These are phyloP conservation scores for Corbicula japonica DNA, from an alignment of 2,888 invertebrate species.

Conservation along the genomic window DNA sequence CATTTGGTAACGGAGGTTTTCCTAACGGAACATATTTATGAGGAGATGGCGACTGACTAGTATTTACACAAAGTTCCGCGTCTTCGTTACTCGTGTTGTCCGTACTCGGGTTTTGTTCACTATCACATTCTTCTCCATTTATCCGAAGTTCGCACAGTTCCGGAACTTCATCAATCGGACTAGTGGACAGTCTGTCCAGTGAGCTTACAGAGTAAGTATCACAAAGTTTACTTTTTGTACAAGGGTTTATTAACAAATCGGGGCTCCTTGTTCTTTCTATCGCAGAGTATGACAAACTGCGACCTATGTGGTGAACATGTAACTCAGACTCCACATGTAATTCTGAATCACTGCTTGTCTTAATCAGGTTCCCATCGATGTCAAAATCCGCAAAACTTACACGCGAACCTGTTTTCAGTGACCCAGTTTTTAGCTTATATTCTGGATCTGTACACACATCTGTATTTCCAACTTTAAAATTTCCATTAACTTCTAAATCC, in stretches of 20 bases:
- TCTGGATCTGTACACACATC: constrained; percentile 15
- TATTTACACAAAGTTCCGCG: constrained; percentile 14
- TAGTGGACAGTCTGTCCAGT: constrained; percentile 43
- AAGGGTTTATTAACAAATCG: constrained; percentile 16
- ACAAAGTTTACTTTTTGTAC: constrained; percentile 10
- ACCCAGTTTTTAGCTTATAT: constrained; percentile 38
- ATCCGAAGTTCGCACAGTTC: constrained; percentile 28
- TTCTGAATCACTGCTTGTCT: constrained; percentile 60
- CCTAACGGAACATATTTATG: constrained; percentile 26
- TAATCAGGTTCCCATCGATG: constrained; percentile 58
- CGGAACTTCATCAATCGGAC: constrained; percentile 45
- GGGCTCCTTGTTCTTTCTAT: constrained; percentile 68
- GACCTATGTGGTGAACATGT: constrained; percentile 56
- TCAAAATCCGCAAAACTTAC: constrained; percentile 64
- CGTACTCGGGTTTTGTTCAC: constrained; percentile 7
- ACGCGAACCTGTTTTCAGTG: constrained; percentile 56
- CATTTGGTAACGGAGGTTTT: constrained; percentile 66
- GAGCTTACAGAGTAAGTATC: constrained; percentile 41
- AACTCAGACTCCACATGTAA: constrained; percentile 29
- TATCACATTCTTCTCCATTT: constrained; percentile 13
- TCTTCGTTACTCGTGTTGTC: constrained; percentile 10
- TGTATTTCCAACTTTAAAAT: constrained; percentile 43
- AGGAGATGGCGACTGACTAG: constrained; percentile 28
- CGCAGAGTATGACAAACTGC: constrained; percentile 74
- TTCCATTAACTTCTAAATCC: constrained; percentile 52